phyloP scores from a whole-genome alignment of 1,140 invertebrate genomes.

The Araneus ventricosus region DNA sequence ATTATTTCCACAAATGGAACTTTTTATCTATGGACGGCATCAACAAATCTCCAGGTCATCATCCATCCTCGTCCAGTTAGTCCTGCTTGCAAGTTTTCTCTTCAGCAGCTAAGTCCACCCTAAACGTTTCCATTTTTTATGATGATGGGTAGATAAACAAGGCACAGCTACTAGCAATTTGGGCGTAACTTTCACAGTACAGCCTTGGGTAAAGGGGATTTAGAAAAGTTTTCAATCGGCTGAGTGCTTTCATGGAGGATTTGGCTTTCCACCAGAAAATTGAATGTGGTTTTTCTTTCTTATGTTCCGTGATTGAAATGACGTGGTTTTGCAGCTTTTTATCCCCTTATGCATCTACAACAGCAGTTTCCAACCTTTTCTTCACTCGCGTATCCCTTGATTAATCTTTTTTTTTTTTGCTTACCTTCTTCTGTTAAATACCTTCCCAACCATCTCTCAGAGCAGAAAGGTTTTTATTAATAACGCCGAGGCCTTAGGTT shows the following conservation, averaged over 20 bases:
- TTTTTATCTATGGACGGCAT: not conserved
- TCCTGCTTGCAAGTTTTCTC: not conserved
- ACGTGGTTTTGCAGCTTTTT: too few relatives aligned
- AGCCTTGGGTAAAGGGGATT: not conserved
- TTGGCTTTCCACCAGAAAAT: not conserved
- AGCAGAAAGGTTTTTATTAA: too few relatives aligned
- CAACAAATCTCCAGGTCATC: not conserved
- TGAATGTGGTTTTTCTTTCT: not conserved
- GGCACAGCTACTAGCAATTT: not conserved
- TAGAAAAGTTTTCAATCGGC: slow-evolving; percentile 22
- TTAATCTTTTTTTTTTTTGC: too few relatives aligned
- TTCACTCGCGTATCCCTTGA: too few relatives aligned
- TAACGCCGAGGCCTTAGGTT: too few relatives aligned
- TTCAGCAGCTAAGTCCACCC: not conserved
- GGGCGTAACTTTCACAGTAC: not conserved
- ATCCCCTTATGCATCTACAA: too few relatives aligned
- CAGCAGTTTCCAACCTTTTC: too few relatives aligned
- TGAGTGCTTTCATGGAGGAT: not conserved
- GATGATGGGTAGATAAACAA: slow-evolving; percentile 13
- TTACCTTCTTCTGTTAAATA: too few relatives aligned
- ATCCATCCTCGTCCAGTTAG: not conserved
- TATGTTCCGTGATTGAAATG: too few relatives aligned
- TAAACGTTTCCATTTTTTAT: slow-evolving; percentile 51
- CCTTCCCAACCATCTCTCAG: too few relatives aligned
- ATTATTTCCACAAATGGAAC: not conserved